Evolutionary conservation across 2,113 vertebrate species (phyloP).

Genomic region (Chlorodrepanis virens): DNA sequence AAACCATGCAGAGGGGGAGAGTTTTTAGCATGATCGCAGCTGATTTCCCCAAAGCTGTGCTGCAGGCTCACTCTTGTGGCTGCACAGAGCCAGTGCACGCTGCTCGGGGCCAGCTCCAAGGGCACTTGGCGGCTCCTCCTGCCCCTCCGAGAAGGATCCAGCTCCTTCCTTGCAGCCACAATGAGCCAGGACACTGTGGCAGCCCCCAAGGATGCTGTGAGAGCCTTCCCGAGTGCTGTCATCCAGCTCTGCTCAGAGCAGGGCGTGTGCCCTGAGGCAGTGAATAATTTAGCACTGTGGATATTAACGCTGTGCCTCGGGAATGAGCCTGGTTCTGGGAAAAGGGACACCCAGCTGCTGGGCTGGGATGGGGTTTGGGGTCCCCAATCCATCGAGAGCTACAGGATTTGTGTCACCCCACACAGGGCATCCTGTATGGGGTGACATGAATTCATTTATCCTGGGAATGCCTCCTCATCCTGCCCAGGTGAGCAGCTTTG

Average conservation of each 20-base stretch:
- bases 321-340: background rate
- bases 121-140: background rate
- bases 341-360: background rate
- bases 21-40: background rate
- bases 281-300: background rate
- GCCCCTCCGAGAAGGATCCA: background rate
- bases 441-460: background rate
- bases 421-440: background rate
- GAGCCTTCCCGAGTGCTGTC: background rate
- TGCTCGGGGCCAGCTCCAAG: accelerated
- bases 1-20: background rate
- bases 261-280: background rate
- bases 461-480: background rate
- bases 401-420: accelerated
- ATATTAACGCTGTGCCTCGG: background rate
- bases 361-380: background rate
- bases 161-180: accelerated
- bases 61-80: slow-evolving; percentile 59
- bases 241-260: background rate
- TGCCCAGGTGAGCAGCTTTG: background rate
- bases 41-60: background rate
- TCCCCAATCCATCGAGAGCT: background rate
- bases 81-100: background rate
- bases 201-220: background rate
- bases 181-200: accelerated